phyloP scores from a whole-genome alignment of 2,113 vertebrate genomes.

The Capra hircus region DNA sequence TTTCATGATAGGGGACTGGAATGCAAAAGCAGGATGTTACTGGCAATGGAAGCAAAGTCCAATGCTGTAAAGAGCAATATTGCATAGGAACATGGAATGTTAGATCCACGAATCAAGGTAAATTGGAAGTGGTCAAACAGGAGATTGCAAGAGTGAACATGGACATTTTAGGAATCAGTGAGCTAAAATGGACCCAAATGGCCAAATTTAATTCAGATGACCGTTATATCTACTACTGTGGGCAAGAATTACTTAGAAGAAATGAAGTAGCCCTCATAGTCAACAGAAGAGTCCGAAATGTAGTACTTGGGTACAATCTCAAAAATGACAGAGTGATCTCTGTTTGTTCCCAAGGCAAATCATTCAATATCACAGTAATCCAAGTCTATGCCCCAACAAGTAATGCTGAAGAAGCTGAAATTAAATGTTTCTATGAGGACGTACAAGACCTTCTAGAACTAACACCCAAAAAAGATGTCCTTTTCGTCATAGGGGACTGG shows the following conservation, averaged over 20 bases:
- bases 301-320: background rate
- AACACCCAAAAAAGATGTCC: background rate
- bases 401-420: background rate
- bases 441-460: background rate
- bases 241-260: background rate
- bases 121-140: background rate
- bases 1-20: no score
- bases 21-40: background rate
- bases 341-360: background rate
- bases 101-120: background rate
- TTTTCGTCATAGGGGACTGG: fast-evolving
- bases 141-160: background rate
- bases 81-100: background rate
- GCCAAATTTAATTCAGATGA: background rate
- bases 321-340: background rate
- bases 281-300: background rate
- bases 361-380: background rate
- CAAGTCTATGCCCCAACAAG: background rate
- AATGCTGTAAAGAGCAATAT: background rate
- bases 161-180: background rate
- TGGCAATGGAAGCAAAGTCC: fast-evolving
- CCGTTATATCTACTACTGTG: background rate
- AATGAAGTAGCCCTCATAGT: background rate
- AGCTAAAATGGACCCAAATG: background rate
- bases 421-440: background rate